Base-by-base conservation (phyloP, 2,113 vertebrate species). In the Protomyctophum bolini region DNA sequence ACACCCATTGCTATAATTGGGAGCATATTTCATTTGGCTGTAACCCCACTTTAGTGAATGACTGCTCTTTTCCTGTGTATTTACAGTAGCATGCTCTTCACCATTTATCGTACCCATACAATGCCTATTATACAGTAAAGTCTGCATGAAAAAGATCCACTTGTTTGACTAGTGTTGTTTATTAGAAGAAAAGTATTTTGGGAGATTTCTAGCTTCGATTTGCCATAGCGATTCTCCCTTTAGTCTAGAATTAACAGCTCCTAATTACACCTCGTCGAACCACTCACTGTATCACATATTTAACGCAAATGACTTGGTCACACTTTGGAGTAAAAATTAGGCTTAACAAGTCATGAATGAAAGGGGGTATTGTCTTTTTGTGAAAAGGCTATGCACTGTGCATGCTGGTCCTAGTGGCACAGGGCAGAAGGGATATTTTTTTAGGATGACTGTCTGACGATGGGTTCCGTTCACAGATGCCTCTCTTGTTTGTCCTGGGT, bases 1-100 rank as follows among this genome's bases (percentile, higher is more conserved):
- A 96, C 96, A 97, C 94, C 96, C 96, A 96, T 96, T 94, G 94
- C 95, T 93, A 94, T 99, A 99, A 98, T 98, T 98, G 96, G 95
- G 93, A 94, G 94, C 96, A 97, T 98, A 97, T 97, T 98, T 99
- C 96, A 98, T 94, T 94, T 88, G 74, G 92, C 94, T 93, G 91
- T 92, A 85, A 87, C 94, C 92, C 94, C 93, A 94, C 95, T 95
- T 91, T 65, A 94, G 91, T 94, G 93, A 96, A 96, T 94, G 91
- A 92, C 92, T 93, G 88, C 92, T 95, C 94, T 94, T 95, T 95
- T 92, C 92, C 90, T 89, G 91, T 94, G 93, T 96, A 96, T 99
- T 96, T 95, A 95, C 94, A 76, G 64, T 72, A 0, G 63, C 46
- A 2, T 58, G 71, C 56, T 70, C 69, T 49, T 48, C 10, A 15